A percentile compares a stretch with the other conserved stretches of the same genome.
Evolutionary conservation across 1,140 invertebrate species (phyloP).

Genomic region (Helicorthomorpha holstii): DNA sequence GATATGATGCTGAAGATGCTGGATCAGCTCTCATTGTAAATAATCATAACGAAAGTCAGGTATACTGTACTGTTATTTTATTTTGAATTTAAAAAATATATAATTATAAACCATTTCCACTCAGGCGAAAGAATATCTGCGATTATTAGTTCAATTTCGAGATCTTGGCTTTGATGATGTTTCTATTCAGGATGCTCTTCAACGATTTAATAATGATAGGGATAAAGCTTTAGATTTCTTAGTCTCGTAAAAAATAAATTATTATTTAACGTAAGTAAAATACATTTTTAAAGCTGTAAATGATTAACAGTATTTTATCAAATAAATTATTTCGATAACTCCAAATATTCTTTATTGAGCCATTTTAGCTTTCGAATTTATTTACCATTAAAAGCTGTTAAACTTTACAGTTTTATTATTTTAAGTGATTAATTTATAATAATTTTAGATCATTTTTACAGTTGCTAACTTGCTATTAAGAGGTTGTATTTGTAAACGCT

Average conservation of each 20-base stretch:
- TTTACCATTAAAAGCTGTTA: too few species aligned
- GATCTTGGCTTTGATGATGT: slow-evolving; percentile 66
- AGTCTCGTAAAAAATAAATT: slow-evolving; percentile 48
- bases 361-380: too few species aligned
- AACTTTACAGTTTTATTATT: too few species aligned
- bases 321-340: too few species aligned
- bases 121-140: slow-evolving; percentile 32
- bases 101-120: slow-evolving; percentile 1
- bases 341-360: too few species aligned
- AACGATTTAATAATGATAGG: slow-evolving; percentile 58
- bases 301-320: too few species aligned
- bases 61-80: slow-evolving; percentile 9
- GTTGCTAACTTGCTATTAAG: too few species aligned
- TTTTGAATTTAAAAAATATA: slow-evolving; percentile 1
- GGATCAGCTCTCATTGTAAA: slow-evolving; percentile 32
- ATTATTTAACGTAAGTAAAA: too few species aligned
- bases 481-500: too few species aligned
- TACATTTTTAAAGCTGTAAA: too few species aligned
- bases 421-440: too few species aligned
- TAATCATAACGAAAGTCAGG: slow-evolving; percentile 28
- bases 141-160: slow-evolving; percentile 45
- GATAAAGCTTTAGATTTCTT: slow-evolving; percentile 72
- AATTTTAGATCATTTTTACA: too few species aligned
- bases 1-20: slow-evolving; percentile 34
- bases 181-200: slow-evolving; percentile 49